Percentiles rank a stretch among this genome's conserved stretches.
Evolutionary conservation across 2,113 vertebrate species (phyloP).

Genomic region (Canis aureus): DNA sequence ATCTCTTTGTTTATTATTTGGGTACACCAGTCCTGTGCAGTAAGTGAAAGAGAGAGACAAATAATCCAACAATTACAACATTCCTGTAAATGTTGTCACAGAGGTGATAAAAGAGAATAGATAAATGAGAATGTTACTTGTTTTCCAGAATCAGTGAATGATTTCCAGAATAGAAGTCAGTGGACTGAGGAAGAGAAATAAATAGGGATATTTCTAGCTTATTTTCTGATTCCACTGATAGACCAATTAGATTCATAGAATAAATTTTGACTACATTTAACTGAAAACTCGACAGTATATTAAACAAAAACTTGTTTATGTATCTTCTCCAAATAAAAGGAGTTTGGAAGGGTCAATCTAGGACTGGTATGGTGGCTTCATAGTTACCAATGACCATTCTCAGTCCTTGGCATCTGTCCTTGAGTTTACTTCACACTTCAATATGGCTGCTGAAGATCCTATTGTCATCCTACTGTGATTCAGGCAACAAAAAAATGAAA

Average conservation of each 20-base stretch:
- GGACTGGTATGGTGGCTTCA: neutral
- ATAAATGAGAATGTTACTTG: neutral
- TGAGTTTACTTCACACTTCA: neutral
- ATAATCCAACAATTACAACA: neutral
- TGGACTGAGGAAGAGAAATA: neutral
- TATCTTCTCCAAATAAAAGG: neutral
- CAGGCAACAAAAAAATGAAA: neutral
- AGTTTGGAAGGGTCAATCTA: neutral
- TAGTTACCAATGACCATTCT: neutral
- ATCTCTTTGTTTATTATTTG: neutral
- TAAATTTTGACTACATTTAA: neutral
- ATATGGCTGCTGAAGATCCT: neutral
- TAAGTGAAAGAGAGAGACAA: neutral
- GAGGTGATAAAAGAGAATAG: neutral
- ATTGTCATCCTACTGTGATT: neutral
- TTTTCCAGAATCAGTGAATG: neutral
- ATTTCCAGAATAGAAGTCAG: neutral
- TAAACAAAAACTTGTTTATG: neutral
- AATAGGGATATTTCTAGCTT: neutral
- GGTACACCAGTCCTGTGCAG: neutral
- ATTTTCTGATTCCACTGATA: neutral
- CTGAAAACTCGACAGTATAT: neutral
- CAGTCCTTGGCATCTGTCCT: neutral
- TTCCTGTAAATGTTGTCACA: neutral
- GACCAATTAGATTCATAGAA: neutral